Evolutionary conservation across 2,797 vertebrate genomes (phyloP).

Genomic region (Bradypodion ventrale): DNA sequence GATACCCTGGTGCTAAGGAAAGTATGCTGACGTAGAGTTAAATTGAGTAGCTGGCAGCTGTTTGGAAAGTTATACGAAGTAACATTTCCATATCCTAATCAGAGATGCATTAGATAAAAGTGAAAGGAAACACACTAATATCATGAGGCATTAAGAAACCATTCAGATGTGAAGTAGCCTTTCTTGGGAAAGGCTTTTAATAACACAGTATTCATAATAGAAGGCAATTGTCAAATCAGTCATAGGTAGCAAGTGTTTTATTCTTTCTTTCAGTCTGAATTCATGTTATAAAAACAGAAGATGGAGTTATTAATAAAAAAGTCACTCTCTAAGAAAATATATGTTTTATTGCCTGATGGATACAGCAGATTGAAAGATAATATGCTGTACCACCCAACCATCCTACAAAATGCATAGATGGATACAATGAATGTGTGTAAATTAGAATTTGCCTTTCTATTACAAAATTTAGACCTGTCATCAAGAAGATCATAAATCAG

Average conservation of each 20-base stretch:
- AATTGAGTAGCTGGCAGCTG: background rate
- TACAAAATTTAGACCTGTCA: constrained; percentile 29
- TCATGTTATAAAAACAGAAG: constrained; percentile 49
- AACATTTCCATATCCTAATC: constrained; percentile 53
- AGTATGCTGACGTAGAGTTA: background rate
- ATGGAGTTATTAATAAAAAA: constrained; percentile 52
- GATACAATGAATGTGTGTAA: constrained; percentile 30
- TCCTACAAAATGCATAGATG: background rate
- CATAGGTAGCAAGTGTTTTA: constrained; percentile 41
- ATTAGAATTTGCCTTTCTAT: constrained; percentile 23
- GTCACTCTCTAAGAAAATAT: constrained; percentile 55
- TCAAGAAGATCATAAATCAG: constrained; percentile 48
- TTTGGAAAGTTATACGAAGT: constrained; percentile 32
- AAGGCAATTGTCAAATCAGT: constrained; percentile 62
- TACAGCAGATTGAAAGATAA: constrained; percentile 14
- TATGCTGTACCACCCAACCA: constrained; percentile 33
- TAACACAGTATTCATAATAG: constrained; percentile 51
- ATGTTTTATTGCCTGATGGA: constrained; percentile 41
- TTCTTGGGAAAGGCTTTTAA: constrained; percentile 59
- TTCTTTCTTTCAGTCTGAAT: constrained; percentile 46
- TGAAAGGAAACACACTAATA: constrained; percentile 53
- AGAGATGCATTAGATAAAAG: constrained; percentile 48
- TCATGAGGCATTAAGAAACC: constrained; percentile 57
- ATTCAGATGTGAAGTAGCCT: constrained; percentile 54
- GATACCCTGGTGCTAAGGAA: background rate